Evolutionary conservation across 1,140 invertebrate species (phyloP), one percentile per base, ranked within the genome.

Genomic region (Contarinia nasturtii): DNA sequence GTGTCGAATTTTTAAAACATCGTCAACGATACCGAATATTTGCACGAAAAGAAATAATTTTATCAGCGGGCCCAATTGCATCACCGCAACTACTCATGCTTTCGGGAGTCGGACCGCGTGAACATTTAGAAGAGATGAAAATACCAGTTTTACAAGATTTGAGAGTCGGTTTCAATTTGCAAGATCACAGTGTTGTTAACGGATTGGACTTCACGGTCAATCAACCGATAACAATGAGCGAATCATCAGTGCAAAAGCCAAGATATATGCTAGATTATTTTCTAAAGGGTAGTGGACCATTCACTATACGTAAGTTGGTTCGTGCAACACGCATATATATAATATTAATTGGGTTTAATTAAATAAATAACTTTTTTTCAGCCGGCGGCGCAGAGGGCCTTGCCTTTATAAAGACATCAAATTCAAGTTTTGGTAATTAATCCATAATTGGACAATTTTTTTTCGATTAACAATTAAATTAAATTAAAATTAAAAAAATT

Each of bases 1-100:
- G 61, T 0, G 67, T 74, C 1, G 70, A 74, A 52, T 73, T 72
- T 37, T 55, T 64, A 2, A 70, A 66, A 18, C 74, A 71, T 41
- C 69, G 78, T 44, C 67, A 73, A 0, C 33, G 74, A 57, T 47
- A 59, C 72, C 45, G 52, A 53, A 77, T 84, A 0, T 70, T 72
- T 12, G 82, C 83, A 0, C 72, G 63, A 45, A 76, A 79, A 55
- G 85, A 88, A 65, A 82, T 88, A 0, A 84, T 88, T 37, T 57
- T 89, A 47, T 73, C 71, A 8, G 70, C 65, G 50, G 81, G 81
- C 8, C 76, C 82, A 19, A 77, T 88, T 0, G 83, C 79, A 38
- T 84, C 82, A 4, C 84, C 86, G 0, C 83, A 88, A 55, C 57
- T 92, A 7, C 67, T 92, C 1, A 67, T 91, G 50, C 69, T 87